Percentiles rank a stretch among this genome's conserved stretches.
These are phyloP conservation scores for Linyphia triangularis DNA, from an alignment of 2,888 invertebrate species.

Conservation along the genomic window DNA sequence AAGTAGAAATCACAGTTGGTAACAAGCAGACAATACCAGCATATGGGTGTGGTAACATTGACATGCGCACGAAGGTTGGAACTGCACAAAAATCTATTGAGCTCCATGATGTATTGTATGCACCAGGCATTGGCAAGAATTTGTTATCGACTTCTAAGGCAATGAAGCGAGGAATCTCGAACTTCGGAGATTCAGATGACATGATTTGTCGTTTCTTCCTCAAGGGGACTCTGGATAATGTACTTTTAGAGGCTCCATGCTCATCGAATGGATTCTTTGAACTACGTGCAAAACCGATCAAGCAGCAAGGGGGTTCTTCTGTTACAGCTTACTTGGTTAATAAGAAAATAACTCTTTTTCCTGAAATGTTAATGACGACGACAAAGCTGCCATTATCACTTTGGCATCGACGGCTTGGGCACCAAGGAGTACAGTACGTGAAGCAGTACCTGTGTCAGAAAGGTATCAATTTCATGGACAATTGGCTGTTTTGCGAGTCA, in stretches of 20 bases:
- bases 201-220: conserved; percentile 24
- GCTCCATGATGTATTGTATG: conserved; percentile 4
- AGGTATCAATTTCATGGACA: conserved; percentile 10
- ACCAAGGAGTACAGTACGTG: conserved; percentile 25
- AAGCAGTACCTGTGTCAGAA: not conserved
- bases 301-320: conserved; percentile 17
- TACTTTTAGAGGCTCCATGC: conserved; percentile 15
- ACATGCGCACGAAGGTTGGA: not conserved
- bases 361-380: conserved; percentile 13
- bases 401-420: conserved; percentile 26
- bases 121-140: conserved; percentile 16
- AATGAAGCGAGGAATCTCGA: conserved; percentile 37
- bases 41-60: conserved; percentile 22
- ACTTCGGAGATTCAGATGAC: conserved; percentile 31
- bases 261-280: conserved; percentile 27
- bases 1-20: conserved; percentile 25
- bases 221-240: not conserved
- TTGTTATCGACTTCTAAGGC: conserved; percentile 37
- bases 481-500: no score
- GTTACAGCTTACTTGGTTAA: conserved; percentile 32
- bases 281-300: conserved; percentile 31
- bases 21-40: conserved; percentile 33
- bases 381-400: conserved; percentile 12
- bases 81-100: not conserved
- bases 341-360: conserved; percentile 7